Base-by-base conservation (phyloP, 2,113 vertebrate species). In the Acrocephalus kingi region DNA sequence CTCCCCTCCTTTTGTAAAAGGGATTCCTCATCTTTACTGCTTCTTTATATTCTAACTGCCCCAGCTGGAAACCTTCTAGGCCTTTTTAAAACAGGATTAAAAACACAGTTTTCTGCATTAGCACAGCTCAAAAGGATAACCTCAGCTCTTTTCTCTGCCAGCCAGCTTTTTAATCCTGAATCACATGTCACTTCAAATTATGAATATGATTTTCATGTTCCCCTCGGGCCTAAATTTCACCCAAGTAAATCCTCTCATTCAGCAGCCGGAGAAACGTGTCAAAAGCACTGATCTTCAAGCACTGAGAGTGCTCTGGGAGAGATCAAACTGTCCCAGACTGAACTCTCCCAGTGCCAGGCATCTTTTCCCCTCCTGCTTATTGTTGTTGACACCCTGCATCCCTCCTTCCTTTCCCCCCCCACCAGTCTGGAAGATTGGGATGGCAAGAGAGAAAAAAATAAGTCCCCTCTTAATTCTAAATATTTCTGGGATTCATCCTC, bases 181-280 rank as follows among this genome's bases (percentile, higher is more conserved):
- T 98, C 98, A 97, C 96, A 97, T 97, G 98, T 98, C 98, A 98
- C 97, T 98, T 98, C 97, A 98, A 98, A 98, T 98, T 97, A 97
- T 97, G 94, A 97, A 97, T 97, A 96, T 97, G 97, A 98, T 98
- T 97, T 97, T 98, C 90, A 87, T 97, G 94, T 98, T 96, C 93
- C 97, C 96, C 97, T 98, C 85, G 55, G 98, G 97, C 97, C 96
- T 91, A 97, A 97, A 98, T 98, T 98, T 98, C 96, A 97, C 96
- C 97, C 95, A 94, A 97, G 97, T 97, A 98, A 98, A 98, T 98
- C 97, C 95, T 98, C 95, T 97, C 96, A 96, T 97, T 97, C 94
- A 96, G 97, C 97, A 97, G 97, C 98, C 69, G 48, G 96, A 97
- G 97, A 96, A 96, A 95, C 22, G 79, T 97, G 98, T 98, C 97